phyloP scores from a whole-genome alignment of 2,113 vertebrate species.

The Thunnus thynnus region DNA sequence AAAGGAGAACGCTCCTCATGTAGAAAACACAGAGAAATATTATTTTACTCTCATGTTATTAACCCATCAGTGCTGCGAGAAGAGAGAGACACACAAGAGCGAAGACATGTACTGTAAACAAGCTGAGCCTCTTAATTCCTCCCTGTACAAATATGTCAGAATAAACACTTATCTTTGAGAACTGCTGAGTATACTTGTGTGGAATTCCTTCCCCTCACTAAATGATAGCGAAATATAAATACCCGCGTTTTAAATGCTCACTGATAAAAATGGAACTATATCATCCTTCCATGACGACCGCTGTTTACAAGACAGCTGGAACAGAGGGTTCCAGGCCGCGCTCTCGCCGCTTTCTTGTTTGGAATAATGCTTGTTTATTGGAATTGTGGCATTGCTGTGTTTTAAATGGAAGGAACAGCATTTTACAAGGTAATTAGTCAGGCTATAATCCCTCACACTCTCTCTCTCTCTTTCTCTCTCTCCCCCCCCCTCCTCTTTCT shows the following conservation, averaged over 20 bases:
- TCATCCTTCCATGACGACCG: constrained; percentile 59
- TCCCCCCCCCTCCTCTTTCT: no score
- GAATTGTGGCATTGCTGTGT: constrained; percentile 71
- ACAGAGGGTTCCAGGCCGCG: constrained; percentile 60
- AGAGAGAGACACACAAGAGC: constrained; percentile 7
- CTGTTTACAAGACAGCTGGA: constrained; percentile 75
- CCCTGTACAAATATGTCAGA: constrained; percentile 60
- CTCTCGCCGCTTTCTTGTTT: constrained; percentile 60
- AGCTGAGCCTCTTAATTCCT: constrained; percentile 55
- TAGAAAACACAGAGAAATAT: neutral
- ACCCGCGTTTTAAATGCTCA: constrained; percentile 46
- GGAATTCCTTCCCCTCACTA: constrained; percentile 37
- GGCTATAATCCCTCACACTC: constrained; percentile 57
- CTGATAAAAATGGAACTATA: constrained; percentile 69
- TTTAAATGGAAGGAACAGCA: constrained; percentile 76
- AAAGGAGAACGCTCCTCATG: neutral
- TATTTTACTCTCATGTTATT: constrained; percentile 27
- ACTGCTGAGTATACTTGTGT: constrained; percentile 48
- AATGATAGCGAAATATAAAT: constrained; percentile 72
- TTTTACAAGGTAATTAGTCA: constrained; percentile 81
- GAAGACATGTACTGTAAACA: constrained; percentile 52
- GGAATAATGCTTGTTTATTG: constrained; percentile 77
- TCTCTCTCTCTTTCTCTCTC: no score
- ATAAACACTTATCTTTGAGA: constrained; percentile 69
- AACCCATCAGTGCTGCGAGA: constrained; percentile 41